Evolutionary conservation across 2,797 vertebrate species (phyloP), one percentile per base, ranked within the genome.

Genomic region (Phataginus tricuspis): DNA sequence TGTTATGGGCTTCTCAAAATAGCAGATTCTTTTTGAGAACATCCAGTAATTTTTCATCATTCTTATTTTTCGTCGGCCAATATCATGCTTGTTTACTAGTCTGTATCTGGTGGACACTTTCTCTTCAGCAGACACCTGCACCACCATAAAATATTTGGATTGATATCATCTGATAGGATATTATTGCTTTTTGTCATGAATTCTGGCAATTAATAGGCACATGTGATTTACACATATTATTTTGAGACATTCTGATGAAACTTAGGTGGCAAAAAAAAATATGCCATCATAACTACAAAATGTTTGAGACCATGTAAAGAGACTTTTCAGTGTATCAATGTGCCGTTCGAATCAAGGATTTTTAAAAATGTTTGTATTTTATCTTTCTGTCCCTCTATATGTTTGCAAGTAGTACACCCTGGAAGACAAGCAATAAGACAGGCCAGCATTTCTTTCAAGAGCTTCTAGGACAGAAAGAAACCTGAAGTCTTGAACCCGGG

Each of bases 1-100:
- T 45, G 45, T 91, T 74, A 10, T 31, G 64, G 77, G 0, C 12
- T 91, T 96, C 89, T 96, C 97, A 97, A 95, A 98, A 94, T 82
- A 92, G 37, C 45, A 92, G 66, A 91, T 59, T 83, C 31, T 55
- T 91, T 89, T 79, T 80, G 68, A 91, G 39, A 61, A 18, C 29
- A 84, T 89, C 45, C 69, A 53, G 34, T 27, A 29, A 75, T 77
- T 93, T 88, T 87, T 96, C 10, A 55, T 82, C 90, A 39, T 92
- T 92, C 34, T 69, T 9, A 51, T 78, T 82, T 85, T 57, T 92
- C 31, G 6, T 77, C 45, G 49, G 55, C 78, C 49, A 80, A 59
- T 79, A 66, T 55, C 68, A 83, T 34, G 63, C 61, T 95, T 91
- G 51, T 92, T 96, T 94, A 66, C 69, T 80, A 19, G 71, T 78